Percentiles rank a stretch among this genome's conserved stretches.
Conservation (phyloP, 2,113 vertebrate genomes). For the Prionailurus viverrinus region DNA sequence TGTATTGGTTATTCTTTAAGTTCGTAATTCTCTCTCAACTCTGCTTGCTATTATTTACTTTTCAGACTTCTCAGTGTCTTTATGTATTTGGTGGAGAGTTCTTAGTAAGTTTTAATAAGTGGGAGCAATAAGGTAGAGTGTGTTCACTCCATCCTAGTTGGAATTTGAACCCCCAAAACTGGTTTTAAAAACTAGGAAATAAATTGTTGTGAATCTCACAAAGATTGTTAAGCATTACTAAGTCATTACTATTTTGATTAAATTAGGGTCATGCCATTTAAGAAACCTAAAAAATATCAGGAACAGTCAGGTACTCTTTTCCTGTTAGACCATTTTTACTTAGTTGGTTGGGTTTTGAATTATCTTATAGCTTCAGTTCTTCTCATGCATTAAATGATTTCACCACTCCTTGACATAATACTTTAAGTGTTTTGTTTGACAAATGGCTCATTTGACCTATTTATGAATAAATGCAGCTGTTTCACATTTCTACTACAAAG, state of each 20-base stretch:
- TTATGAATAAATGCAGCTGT: conserved; percentile 41
- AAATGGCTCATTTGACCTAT: conserved; percentile 41
- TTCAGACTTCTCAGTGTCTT: neutral
- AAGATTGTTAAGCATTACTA: neutral
- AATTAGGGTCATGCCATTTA: neutral
- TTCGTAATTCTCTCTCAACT: neutral
- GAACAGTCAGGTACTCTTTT: neutral
- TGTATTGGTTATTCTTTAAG: neutral
- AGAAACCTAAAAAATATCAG: conserved; percentile 37
- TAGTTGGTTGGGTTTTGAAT: conserved; percentile 10
- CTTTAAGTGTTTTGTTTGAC: conserved; percentile 11
- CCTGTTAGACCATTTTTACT: neutral
- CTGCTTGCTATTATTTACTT: neutral
- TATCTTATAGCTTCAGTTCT: conserved; percentile 29
- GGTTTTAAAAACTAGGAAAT: neutral
- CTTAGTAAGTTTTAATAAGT: neutral
- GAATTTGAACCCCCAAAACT: conserved; percentile 20
- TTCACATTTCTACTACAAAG: conserved; percentile 19
- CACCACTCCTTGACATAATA: neutral
- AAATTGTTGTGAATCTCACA: conserved; percentile 9
- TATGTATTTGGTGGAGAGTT: neutral
- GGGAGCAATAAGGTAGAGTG: neutral
- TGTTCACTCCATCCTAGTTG: neutral
- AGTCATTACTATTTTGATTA: conserved; percentile 1
- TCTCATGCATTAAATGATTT: conserved; percentile 48